Percentiles rank a stretch among this genome's conserved stretches.
phyloP scores from a whole-genome alignment of 2,797 vertebrate genomes.

The Crypturellus tataupa region DNA sequence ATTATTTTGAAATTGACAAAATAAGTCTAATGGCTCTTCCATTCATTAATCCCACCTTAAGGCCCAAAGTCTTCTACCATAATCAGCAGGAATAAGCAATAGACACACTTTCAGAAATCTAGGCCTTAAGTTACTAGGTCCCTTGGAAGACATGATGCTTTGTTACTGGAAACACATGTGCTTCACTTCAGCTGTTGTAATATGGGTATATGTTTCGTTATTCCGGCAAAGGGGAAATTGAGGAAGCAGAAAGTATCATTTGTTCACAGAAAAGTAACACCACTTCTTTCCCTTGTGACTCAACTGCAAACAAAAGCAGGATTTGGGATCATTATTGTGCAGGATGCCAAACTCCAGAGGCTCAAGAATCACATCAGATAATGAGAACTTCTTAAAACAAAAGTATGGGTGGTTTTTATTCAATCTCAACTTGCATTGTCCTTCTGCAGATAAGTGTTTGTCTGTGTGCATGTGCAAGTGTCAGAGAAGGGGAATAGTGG shows the following conservation, averaged over 20 bases:
- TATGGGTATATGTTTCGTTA: not conserved
- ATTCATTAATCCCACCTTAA: not conserved
- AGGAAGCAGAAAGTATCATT: not conserved
- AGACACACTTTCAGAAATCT: not conserved
- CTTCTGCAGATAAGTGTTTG: not conserved
- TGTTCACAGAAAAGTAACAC: not conserved
- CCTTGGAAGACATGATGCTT: not conserved
- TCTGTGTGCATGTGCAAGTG: not conserved
- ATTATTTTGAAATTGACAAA: not conserved
- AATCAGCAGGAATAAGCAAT: not conserved
- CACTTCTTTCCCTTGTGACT: not conserved
- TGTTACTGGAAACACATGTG: not conserved
- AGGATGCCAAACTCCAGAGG: not conserved
- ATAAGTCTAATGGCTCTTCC: not conserved
- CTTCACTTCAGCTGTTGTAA: not conserved
- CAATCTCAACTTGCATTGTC: not conserved
- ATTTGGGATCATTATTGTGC: not conserved
- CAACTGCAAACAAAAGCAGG: not conserved
- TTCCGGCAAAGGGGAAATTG: not conserved
- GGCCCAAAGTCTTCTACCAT: not conserved
- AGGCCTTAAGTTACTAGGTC: not conserved
- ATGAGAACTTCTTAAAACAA: not conserved
- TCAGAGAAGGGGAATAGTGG: not conserved
- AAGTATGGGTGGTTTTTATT: not conserved
- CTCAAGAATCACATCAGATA: not conserved